Percentiles rank a stretch among this genome's conserved stretches.
These are phyloP conservation scores for Gortyna flavago DNA, from an alignment of 2,888 invertebrate species.

Conservation along the genomic window DNA sequence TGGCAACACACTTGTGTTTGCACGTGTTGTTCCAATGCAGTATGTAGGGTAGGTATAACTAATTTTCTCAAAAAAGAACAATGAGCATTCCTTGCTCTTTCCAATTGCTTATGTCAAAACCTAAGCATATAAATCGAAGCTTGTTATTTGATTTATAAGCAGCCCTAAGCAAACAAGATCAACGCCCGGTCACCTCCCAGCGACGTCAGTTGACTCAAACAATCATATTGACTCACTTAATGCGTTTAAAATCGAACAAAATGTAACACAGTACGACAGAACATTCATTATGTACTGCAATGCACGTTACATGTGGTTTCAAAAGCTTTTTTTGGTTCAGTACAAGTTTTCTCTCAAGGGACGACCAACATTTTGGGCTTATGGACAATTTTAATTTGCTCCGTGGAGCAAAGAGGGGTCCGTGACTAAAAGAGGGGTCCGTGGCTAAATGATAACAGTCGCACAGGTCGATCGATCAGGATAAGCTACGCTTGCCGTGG, in stretches of 20 bases:
- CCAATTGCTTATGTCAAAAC: slow-evolving; percentile 26
- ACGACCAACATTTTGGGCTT: slow-evolving; percentile 26
- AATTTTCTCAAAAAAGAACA: not conserved
- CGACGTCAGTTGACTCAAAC: slow-evolving; percentile 52
- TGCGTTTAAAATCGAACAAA: slow-evolving; percentile 61
- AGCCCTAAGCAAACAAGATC: slow-evolving; percentile 44
- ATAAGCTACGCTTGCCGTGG: too few species aligned
- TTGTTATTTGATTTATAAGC: slow-evolving; percentile 29
- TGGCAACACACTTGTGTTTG: too few species aligned
- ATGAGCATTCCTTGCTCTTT: not conserved
- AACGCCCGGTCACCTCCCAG: slow-evolving; percentile 57
- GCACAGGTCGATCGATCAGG: too few species aligned
- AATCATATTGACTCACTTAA: slow-evolving; percentile 57
- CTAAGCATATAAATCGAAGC: slow-evolving; percentile 39
- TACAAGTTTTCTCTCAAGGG: slow-evolving; percentile 53
- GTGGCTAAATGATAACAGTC: too few species aligned
- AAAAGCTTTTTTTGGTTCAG: slow-evolving; percentile 55
- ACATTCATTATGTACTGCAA: slow-evolving; percentile 51
- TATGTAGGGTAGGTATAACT: not conserved
- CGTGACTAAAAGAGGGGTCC: too few species aligned
- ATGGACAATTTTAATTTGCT: slow-evolving; percentile 25
- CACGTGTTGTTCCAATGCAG: not conserved
- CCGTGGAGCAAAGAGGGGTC: too few species aligned
- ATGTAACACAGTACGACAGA: slow-evolving; percentile 50
- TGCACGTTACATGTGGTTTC: slow-evolving; percentile 56